These are phyloP conservation scores for Accipiter cooperii DNA, from an alignment of 2,113 vertebrate genomes.

Conservation along the genomic window DNA sequence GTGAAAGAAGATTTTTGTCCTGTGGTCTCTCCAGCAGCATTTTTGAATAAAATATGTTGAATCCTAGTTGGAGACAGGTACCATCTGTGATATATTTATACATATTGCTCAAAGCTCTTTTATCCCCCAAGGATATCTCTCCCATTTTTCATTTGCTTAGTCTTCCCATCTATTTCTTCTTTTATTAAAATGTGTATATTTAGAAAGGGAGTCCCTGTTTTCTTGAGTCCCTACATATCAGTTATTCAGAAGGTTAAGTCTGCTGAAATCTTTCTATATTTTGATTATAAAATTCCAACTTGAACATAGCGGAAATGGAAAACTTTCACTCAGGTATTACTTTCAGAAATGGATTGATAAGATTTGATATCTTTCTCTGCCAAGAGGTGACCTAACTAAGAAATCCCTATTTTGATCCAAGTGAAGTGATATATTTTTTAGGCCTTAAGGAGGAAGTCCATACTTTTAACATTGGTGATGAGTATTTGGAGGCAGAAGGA, in stretches of 20 bases:
- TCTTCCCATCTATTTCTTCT: not conserved
- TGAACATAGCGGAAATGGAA: not conserved
- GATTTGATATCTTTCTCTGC: not conserved
- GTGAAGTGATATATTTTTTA: not conserved
- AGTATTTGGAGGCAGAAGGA: not conserved
- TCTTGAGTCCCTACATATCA: not conserved
- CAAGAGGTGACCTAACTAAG: not conserved
- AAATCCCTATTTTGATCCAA: not conserved
- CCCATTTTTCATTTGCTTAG: conserved; percentile 6
- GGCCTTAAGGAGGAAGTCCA: not conserved
- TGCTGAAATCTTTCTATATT: not conserved
- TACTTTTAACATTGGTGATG: not conserved
- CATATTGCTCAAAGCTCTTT: conserved; percentile 7
- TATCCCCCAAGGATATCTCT: not conserved
- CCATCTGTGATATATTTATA: conserved; percentile 46
- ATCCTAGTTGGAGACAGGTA: conserved; percentile 35
- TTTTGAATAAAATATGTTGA: conserved; percentile 20
- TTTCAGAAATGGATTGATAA: not conserved
- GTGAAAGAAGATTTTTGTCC: conserved; percentile 40
- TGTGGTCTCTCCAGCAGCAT: not conserved
- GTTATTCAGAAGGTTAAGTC: conserved; percentile 1
- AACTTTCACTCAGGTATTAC: not conserved
- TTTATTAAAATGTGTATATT: conserved; percentile 8
- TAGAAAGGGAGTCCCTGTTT: not conserved
- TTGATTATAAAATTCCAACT: not conserved